These are phyloP conservation scores for Drosophila funebris DNA, from an alignment of 1,140 invertebrate species.

Conservation along the genomic window DNA sequence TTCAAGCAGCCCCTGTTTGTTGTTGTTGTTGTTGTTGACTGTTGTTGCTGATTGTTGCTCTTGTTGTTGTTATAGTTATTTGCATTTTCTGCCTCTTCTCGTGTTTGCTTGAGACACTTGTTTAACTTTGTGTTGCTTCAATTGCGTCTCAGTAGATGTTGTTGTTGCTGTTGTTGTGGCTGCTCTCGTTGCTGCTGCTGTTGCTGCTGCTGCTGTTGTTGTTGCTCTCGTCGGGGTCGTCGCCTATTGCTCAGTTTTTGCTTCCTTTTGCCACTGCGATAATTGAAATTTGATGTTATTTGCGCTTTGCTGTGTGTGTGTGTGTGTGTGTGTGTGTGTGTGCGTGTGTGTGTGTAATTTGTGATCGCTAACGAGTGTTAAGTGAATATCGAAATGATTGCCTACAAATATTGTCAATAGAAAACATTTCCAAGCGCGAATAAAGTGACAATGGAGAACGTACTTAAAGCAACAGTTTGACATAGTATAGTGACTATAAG, in stretches of 20 bases:
- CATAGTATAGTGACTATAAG: no score
- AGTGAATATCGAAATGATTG: background rate
- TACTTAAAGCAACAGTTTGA: background rate
- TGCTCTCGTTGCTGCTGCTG: conserved; percentile 9
- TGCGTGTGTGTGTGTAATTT: conserved; percentile 15
- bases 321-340: conserved; percentile 13
- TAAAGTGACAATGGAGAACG: background rate
- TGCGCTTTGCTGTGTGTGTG: background rate
- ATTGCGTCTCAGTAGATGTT: background rate
- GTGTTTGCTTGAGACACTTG: conserved; percentile 56
- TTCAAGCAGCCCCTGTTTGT: background rate
- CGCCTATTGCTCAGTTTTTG: conserved; percentile 39
- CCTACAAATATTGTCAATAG: background rate
- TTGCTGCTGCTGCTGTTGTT: conserved; percentile 17
- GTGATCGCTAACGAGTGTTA: conserved; percentile 7
- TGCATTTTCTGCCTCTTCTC: conserved; percentile 46
- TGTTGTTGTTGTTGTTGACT: conserved; percentile 1
- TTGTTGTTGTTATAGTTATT: conserved; percentile 34
- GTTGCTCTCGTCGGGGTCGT: conserved; percentile 47
- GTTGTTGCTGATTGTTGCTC: conserved; percentile 1
- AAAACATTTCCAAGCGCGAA: background rate
- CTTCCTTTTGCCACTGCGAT: conserved; percentile 64
- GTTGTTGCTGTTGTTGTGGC: conserved; percentile 4
- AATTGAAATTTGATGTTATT: conserved; percentile 72
- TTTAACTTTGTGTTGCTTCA: conserved; percentile 25